Percentiles rank a stretch among this genome's conserved stretches.
phyloP scores from a whole-genome alignment of 2,113 vertebrate species.

The Microtus montanus region DNA sequence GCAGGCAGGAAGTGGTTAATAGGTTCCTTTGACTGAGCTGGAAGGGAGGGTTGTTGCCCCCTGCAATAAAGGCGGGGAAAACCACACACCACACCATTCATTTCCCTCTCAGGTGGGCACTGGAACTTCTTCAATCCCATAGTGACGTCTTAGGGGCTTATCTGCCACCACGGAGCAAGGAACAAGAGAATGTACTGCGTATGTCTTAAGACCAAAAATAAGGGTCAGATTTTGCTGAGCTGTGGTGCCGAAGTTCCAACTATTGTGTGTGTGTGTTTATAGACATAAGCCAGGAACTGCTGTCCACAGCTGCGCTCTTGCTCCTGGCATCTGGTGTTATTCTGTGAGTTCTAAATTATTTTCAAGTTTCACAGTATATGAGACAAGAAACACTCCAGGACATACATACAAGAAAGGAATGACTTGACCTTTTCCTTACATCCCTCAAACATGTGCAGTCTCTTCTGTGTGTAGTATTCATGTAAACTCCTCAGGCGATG shows the following conservation, averaged over 20 bases:
- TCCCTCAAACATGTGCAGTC: not conserved
- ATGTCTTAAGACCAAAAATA: rapidly evolving
- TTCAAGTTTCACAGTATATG: not conserved
- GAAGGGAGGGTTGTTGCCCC: constrained; percentile 73
- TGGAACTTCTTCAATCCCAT: not conserved
- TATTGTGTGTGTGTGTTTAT: rapidly evolving
- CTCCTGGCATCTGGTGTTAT: rapidly evolving
- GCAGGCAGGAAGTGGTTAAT: constrained; percentile 78
- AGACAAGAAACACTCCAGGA: not conserved
- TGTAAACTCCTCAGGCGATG: not conserved
- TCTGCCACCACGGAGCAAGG: not conserved
- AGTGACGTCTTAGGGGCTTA: not conserved
- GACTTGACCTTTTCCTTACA: not conserved
- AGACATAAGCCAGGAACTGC: not conserved
- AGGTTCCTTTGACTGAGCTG: constrained; percentile 78
- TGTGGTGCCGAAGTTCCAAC: rapidly evolving
- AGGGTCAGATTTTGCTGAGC: not conserved
- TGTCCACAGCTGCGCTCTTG: rapidly evolving
- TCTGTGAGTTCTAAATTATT: not conserved
- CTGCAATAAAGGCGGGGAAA: constrained; percentile 71
- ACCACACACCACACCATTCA: constrained; percentile 26
- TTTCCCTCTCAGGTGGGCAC: not conserved
- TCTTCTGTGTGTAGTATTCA: not conserved
- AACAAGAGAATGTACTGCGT: rapidly evolving
- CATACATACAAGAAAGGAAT: not conserved